Evolutionary conservation across 2,113 vertebrate species (phyloP).

Genomic region (Odocoileus hemionus): DNA sequence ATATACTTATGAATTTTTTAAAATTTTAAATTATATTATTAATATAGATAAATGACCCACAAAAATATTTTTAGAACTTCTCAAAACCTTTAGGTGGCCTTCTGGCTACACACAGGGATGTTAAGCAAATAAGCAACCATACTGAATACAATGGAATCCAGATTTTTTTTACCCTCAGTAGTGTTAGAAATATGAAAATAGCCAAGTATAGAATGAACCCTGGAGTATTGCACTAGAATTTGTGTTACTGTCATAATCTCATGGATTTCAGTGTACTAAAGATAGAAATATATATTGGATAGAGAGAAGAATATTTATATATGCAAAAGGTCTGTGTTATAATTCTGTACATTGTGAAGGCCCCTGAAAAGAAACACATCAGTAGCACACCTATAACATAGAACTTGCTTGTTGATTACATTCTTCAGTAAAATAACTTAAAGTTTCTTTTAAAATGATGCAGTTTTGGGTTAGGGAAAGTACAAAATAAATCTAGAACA

Average conservation of each 20-base stretch:
- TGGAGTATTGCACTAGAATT: not conserved
- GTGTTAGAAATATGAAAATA: not conserved
- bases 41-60: not conserved
- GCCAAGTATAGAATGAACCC: not conserved
- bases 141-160: not conserved
- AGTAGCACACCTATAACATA: not conserved
- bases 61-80: not conserved
- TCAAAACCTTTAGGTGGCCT: not conserved
- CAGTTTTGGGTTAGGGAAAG: not conserved
- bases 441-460: not conserved
- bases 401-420: not conserved
- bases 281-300: not conserved
- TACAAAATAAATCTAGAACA: not conserved
- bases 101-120: not conserved
- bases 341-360: not conserved
- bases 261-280: not conserved
- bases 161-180: not conserved
- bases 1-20: not conserved
- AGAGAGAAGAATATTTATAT: not conserved
- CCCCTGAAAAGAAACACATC: not conserved
- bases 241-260: not conserved
- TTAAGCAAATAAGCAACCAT: not conserved
- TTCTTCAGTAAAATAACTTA: not conserved
- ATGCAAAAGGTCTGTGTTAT: not conserved
- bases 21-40: not conserved